Evolutionary conservation across 2,888 invertebrate species (phyloP).

Genomic region (Rhodophaea formosa): DNA sequence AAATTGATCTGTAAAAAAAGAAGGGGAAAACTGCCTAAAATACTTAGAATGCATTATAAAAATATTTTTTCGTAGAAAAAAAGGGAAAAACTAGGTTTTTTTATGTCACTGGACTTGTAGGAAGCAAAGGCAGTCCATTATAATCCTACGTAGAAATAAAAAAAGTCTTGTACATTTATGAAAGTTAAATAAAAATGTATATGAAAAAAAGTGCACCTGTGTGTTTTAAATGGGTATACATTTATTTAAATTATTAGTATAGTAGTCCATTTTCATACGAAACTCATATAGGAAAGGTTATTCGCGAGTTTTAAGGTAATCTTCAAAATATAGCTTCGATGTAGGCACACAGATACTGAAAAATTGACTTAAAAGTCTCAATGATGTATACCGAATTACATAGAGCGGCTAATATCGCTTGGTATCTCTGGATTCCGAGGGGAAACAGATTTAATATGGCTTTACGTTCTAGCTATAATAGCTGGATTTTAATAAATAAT

Average conservation of each 20-base stretch:
- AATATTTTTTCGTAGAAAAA: slow-evolving; percentile 3
- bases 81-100: background rate
- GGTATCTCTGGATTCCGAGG: no score
- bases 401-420: no score
- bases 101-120: background rate
- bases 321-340: no score
- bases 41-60: background rate
- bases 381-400: no score
- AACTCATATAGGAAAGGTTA: slow-evolving; percentile 10
- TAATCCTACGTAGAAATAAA: slow-evolving; percentile 25
- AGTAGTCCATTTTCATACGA: slow-evolving; percentile 7
- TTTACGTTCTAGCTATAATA: no score
- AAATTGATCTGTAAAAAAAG: background rate
- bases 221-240: slow-evolving; percentile 27
- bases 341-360: no score
- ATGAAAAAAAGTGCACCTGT: slow-evolving; percentile 27
- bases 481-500: no score
- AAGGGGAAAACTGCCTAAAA: slow-evolving; percentile 4
- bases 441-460: no score
- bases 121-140: slow-evolving; percentile 23
- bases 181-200: slow-evolving; percentile 26
- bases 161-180: slow-evolving; percentile 30
- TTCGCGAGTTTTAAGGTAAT: background rate
- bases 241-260: slow-evolving; percentile 19
- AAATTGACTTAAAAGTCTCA: no score